Evolutionary conservation across 2,113 vertebrate genomes (phyloP).

Genomic region (Athene cunicularia): DNA sequence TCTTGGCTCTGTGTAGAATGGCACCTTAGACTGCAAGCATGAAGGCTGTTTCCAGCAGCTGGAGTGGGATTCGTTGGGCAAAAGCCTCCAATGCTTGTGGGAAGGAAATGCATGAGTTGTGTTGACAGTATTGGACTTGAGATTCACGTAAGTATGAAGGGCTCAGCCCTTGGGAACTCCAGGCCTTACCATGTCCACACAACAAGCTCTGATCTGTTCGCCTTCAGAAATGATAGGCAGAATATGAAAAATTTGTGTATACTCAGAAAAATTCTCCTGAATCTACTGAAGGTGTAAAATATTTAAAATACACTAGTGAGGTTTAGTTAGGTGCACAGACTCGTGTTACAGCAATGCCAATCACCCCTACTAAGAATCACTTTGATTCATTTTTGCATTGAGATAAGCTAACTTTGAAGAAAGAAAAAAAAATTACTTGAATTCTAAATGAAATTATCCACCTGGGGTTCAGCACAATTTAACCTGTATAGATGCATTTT

Average conservation of each 20-base stretch:
- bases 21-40: rapidly evolving
- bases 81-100: background rate
- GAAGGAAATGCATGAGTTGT: background rate
- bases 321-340: background rate
- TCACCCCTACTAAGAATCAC: background rate
- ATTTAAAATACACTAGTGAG: background rate
- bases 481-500: background rate
- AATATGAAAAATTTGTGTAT: background rate
- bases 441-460: background rate
- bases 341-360: background rate
- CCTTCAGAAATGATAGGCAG: background rate
- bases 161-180: background rate
- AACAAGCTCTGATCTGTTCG: background rate
- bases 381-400: background rate
- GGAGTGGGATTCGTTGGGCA: background rate
- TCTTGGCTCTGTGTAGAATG: background rate
- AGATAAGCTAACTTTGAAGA: background rate
- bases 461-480: background rate
- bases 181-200: background rate
- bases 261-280: background rate
- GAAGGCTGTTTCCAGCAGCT: background rate
- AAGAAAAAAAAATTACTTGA: background rate
- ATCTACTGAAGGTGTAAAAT: background rate
- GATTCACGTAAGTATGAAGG: background rate
- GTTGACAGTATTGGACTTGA: background rate